Base-by-base conservation (phyloP, 1,140 invertebrate species). In the Ips typographus region DNA sequence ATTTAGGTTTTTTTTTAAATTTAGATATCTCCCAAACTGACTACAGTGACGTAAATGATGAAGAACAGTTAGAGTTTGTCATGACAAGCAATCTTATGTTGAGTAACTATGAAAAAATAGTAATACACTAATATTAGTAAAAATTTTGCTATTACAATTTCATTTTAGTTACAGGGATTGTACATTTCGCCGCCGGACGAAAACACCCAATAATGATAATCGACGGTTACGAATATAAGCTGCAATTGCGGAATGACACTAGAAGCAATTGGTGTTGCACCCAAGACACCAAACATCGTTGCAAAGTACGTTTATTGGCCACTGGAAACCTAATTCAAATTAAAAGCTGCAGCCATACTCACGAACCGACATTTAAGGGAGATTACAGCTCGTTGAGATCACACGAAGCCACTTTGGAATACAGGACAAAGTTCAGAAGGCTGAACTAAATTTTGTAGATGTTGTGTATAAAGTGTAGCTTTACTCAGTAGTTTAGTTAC, bases 191-290 rank as follows among this genome's bases (percentile, higher is more conserved):
- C 4, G 63, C 62, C 5, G 73, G 71, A 6, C 41, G 60, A 37
- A 74, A 74, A 57, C 60, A 74, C 66, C 71, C 71, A 40, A 70
- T 68, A 63, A 57, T 75, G 65, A 70, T 72, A n/a, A 67, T 73
- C 2, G 40, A 73, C 38, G 56, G 64, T 60, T 67, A 60, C 60
- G 72, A 72, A 66, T 75, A 68, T 42, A 72, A 66, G 43, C 44
- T 72, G 8, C 68, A 72, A 64, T 52, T 65, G 56, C 36, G 62
- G 36, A 58, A 51, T 38, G 40, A 59, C 7, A 62, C 60, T 0
- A 70, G 63, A 61, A 72, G 55, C 22, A 52, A 47, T n/a, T 75
- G 73, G 73, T 63, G 72, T 36, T 75, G 73, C 51, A 73, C 55
- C 4, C 55, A 56, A 42, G 63, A 71, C 7, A 62, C 57, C 39